Evolutionary conservation across 2,888 invertebrate genomes (phyloP).

Genomic region (Anoplius nigerrimus): DNA sequence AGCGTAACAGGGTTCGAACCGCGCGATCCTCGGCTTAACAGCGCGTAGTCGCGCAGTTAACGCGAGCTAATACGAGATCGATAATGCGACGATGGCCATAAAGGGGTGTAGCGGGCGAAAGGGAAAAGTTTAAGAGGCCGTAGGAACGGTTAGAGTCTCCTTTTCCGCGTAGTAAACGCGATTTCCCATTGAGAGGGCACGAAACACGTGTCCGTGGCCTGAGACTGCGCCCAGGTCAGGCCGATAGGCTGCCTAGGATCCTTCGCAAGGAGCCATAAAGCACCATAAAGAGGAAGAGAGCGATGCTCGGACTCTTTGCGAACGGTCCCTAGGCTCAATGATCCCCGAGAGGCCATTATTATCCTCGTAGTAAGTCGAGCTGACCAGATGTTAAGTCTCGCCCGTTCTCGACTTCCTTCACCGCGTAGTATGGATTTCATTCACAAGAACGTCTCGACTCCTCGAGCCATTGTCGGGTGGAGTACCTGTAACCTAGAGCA

Average conservation of each 20-base stretch:
- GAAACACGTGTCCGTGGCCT: slow-evolving; percentile 46
- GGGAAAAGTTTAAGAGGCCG: background rate
- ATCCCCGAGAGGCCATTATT: slow-evolving; percentile 59
- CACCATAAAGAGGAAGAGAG: slow-evolving; percentile 41
- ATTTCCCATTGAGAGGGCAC: slow-evolving; percentile 35
- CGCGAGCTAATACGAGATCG: slow-evolving; percentile 2
- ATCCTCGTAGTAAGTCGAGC: slow-evolving; percentile 62
- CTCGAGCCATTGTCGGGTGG: slow-evolving; percentile 63
- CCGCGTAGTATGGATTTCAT: slow-evolving; percentile 61
- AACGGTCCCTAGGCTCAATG: slow-evolving; percentile 39
- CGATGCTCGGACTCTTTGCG: slow-evolving; percentile 23
- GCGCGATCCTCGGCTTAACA: no score
- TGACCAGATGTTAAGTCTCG: slow-evolving; percentile 63
- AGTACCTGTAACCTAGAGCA: slow-evolving; percentile 70
- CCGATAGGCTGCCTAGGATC: slow-evolving; percentile 10
- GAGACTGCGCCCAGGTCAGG: slow-evolving; percentile 25
- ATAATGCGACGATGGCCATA: background rate
- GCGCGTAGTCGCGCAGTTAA: no score
- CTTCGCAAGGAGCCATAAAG: slow-evolving; percentile 41
- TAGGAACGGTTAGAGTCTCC: no score
- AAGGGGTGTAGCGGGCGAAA: background rate
- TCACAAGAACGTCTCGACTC: slow-evolving; percentile 41
- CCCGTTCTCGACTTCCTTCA: slow-evolving; percentile 35
- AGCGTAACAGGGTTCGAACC: no score
- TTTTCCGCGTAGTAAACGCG: slow-evolving; percentile 9